Base-by-base conservation (phyloP, 2,113 vertebrate genomes). In the Elephantulus edwardii region DNA sequence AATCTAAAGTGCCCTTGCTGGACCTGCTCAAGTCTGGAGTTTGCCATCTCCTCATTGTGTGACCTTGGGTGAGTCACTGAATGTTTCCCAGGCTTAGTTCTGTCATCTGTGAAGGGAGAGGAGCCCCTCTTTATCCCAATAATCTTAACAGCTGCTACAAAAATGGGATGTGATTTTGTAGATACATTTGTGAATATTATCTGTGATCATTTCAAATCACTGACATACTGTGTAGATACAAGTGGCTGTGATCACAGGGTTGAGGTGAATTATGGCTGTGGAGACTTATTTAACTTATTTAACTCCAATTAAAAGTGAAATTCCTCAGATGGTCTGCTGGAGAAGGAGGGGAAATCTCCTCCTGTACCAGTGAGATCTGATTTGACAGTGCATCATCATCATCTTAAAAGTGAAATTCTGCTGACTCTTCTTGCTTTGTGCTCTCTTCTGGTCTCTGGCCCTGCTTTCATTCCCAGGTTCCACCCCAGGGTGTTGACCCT, bases 141-240 rank as follows among this genome's bases (percentile, higher is more conserved):
- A 14, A 9, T 17, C 28, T n/a, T 20, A 5, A 11, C n/a, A 35
- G 78, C 20, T 44, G 5, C n/a, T 40, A 13, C 16, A 19, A 38
- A 35, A 35, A 24, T 2, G 14, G 64, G 13, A 42, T 0, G 5
- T 26, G 35, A 8, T 44, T 42, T 16, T 0, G 8, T 40, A 5
- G 9, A 22, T 42, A 26, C 58, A 42, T 1, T 42, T 4, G n/a
- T 5, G 50, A 72, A 20, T n/a, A n/a, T n/a, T n/a, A n/a, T n/a
- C n/a, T n/a, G n/a, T n/a, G n/a, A 44, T n/a, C 77, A 1, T 4
- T 8, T 8, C 1, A 50, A 35, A 75, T 46, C 33, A 35, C n/a
- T 6, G 8, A 24, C 26, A 9, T 2, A 0, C 24, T 0, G 0
- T 30, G 9, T 9, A 2, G 42, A 68, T 0, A 0, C 10, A 2